Evolutionary conservation across 2,888 invertebrate genomes (phyloP).

Genomic region (Callosobruchus maculatus): DNA sequence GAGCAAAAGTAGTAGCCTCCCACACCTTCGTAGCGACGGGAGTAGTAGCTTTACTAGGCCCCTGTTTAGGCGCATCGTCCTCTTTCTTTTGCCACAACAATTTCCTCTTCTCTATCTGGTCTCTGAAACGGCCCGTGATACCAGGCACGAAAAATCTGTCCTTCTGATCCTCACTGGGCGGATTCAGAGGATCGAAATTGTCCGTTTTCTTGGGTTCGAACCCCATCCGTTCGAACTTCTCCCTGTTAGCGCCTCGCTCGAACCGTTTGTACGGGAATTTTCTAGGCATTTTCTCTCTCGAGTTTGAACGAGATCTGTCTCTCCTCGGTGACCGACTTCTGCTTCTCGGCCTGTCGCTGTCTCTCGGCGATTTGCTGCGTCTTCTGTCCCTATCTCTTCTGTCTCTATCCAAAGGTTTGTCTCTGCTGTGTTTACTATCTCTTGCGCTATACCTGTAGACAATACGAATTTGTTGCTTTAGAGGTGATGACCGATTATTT

Average conservation of each 20-base stretch:
- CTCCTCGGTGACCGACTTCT: constrained; percentile 38
- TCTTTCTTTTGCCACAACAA: constrained; percentile 78
- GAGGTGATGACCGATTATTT: no score
- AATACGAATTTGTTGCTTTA: no score
- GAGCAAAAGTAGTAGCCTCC: constrained; percentile 83
- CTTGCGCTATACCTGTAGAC: constrained; percentile 18
- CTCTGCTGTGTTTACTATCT: constrained; percentile 27
- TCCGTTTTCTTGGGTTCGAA: constrained; percentile 36
- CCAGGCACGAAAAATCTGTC: constrained; percentile 45
- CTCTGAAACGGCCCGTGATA: constrained; percentile 69
- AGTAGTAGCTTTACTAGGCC: constrained; percentile 27
- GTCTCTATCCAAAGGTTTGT: constrained; percentile 14
- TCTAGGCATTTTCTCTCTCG: constrained; percentile 15
- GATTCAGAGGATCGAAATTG: background rate
- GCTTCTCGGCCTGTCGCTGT: constrained; percentile 22
- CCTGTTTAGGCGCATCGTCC: constrained; percentile 38
- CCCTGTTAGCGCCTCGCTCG: constrained; percentile 24
- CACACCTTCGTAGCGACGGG: constrained; percentile 52
- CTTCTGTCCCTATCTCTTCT: constrained; percentile 36
- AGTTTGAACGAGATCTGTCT: constrained; percentile 30
- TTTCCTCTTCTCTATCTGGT: constrained; percentile 89
- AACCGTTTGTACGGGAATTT: constrained; percentile 1
- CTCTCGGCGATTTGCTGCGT: constrained; percentile 24
- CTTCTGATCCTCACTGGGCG: constrained; percentile 10
- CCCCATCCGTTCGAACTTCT: constrained; percentile 50